phyloP scores from a whole-genome alignment of 2,113 vertebrate genomes.

The Aegotheles bennettii region DNA sequence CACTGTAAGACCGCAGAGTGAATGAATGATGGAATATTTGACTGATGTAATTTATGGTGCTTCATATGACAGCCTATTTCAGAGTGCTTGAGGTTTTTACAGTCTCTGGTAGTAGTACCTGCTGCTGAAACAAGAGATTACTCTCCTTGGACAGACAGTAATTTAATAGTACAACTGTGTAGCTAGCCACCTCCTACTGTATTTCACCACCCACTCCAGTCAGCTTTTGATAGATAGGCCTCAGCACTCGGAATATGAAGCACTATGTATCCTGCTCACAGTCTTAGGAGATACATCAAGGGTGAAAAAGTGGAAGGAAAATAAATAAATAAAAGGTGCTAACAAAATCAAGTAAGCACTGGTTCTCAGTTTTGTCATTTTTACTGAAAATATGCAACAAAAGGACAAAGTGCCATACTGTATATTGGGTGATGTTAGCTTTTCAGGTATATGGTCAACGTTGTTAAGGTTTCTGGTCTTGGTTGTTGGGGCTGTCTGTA shows the following conservation, averaged over 20 bases:
- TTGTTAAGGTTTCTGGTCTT: not conserved
- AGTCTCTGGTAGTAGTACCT: slow-evolving; percentile 65
- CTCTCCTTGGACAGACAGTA: slow-evolving; percentile 69
- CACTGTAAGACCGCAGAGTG: slow-evolving; percentile 7
- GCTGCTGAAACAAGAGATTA: slow-evolving; percentile 74
- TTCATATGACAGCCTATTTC: slow-evolving; percentile 66
- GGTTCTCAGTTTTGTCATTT: not conserved
- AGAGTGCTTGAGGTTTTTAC: slow-evolving; percentile 69
- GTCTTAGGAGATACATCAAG: slow-evolving; percentile 42
- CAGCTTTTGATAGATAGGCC: slow-evolving; percentile 49
- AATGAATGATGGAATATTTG: slow-evolving; percentile 65
- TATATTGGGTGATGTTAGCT: not conserved
- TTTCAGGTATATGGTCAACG: not conserved
- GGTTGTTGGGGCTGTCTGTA: not conserved
- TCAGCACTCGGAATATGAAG: slow-evolving; percentile 11
- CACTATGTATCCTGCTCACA: slow-evolving; percentile 3
- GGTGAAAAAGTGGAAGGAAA: slow-evolving; percentile 19
- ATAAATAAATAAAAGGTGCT: not conserved
- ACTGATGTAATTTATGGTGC: slow-evolving; percentile 68
- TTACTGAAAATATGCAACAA: not conserved
- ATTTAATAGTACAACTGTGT: slow-evolving; percentile 68
- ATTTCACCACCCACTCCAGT: slow-evolving; percentile 54
- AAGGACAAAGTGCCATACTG: not conserved
- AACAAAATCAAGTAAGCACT: not conserved
- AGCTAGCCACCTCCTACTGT: slow-evolving; percentile 55